Percentiles rank a stretch among this genome's conserved stretches.
These are phyloP conservation scores for Coelinius sp. DNA, from an alignment of 2,888 invertebrate species.

Conservation along the genomic window DNA sequence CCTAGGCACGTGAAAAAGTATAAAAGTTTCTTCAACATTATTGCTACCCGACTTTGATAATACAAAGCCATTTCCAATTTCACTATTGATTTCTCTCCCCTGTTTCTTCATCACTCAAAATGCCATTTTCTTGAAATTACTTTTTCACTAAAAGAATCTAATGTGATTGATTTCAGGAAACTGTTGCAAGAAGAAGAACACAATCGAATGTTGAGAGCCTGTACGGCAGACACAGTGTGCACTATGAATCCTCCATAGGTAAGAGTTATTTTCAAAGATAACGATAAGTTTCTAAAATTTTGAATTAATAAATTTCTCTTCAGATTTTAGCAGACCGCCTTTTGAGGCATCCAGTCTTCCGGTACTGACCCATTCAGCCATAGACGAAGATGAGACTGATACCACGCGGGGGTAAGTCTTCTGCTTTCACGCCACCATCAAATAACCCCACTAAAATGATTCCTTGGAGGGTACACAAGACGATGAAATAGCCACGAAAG, in stretches of 20 bases:
- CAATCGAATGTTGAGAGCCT: constrained; percentile 48
- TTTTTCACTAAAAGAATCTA: neutral
- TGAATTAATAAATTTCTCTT: constrained; percentile 35
- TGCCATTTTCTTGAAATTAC: neutral
- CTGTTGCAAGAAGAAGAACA: constrained; percentile 53
- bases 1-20: neutral
- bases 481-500: neutral
- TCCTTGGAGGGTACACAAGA: no score
- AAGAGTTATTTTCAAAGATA: constrained; percentile 32
- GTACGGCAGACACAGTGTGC: constrained; percentile 61
- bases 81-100: neutral
- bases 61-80: neutral
- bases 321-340: constrained; percentile 62
- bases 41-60: neutral
- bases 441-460: no score
- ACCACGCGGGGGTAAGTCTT: constrained; percentile 52
- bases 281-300: no score
- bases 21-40: constrained; percentile 4
- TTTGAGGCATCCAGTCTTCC: constrained; percentile 63
- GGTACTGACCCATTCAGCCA: constrained; percentile 52
- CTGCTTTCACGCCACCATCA: neutral
- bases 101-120: constrained; percentile 6
- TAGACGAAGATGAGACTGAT: constrained; percentile 53
- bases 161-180: constrained; percentile 50
- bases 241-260: constrained; percentile 63